Evolutionary conservation across 2,797 vertebrate species (phyloP), one percentile per base, ranked within the genome.

Genomic region (Eulemur albifrons): DNA sequence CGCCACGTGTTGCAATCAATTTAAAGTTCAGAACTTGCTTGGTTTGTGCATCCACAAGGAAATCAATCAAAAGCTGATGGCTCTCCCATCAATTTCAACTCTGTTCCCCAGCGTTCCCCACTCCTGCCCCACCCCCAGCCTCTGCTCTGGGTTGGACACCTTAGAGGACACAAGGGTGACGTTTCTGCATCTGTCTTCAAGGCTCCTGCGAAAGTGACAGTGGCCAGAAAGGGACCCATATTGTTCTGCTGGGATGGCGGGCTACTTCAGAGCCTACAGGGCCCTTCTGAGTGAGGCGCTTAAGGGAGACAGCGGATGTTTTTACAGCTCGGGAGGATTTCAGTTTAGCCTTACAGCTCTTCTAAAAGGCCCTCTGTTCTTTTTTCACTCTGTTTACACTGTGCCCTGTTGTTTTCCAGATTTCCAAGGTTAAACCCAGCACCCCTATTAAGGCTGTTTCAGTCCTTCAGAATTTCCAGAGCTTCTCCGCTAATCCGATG

Each of bases 371-470:
- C 87, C 90, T 94, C 59, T 63, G 95, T 96, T 96, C 88, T 80
- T 35, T n/a, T 52, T 86, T 45, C 7, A 7, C 67, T 88, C 91
- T 94, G 50, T 96, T 92, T 92, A 90, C 70, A 95, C 75, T 96
- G 83, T 84, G 79, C 82, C 82, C 92, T 72, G 88, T 96, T 94
- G 97, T 96, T 98, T 88, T 93, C 90, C 94, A 93, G 94, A 95
- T 93, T 92, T 61, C 95, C 83, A 84, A 94, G 96, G 90, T 95
- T 97, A 94, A 90, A 65, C 43, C 92, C 32, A n/a, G 92, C 54
- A 61, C 70, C 85, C 82, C 76, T 57, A 50, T 89, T 80, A 95
- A 96, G 86, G 75, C 77, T 50, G 35, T 65, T 35, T 77, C 88
- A 94, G 72, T 88, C 63, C 67, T 90, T 95, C 73, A 90, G 87